phyloP scores from a whole-genome alignment of 2,888 invertebrate genomes.

The Megaustenia siamemsis region DNA sequence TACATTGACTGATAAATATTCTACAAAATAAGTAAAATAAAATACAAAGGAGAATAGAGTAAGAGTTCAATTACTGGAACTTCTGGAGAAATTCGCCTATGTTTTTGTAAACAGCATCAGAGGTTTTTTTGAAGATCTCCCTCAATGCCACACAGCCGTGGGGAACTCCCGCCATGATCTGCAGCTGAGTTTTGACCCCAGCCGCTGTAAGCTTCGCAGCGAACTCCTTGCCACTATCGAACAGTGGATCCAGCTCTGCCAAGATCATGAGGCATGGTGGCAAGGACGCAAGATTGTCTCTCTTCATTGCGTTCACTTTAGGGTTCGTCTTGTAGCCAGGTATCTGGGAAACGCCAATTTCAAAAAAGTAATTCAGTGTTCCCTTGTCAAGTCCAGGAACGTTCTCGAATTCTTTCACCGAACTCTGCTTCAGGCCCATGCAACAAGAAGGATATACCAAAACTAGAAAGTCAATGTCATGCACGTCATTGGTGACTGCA shows the following conservation, averaged over 20 bases:
- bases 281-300: background rate
- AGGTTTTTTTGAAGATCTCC: constrained; percentile 7
- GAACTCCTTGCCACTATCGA: background rate
- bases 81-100: too few species aligned
- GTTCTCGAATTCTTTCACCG: background rate
- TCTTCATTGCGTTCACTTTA: background rate
- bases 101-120: too few species aligned
- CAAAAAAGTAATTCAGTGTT: background rate
- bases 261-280: constrained; percentile 10
- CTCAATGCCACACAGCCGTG: constrained; percentile 29
- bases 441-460: constrained; percentile 27
- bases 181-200: background rate
- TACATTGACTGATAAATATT: too few species aligned
- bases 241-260: constrained; percentile 37
- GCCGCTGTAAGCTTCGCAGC: background rate
- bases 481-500: constrained; percentile 7
- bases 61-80: too few species aligned
- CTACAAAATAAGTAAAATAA: too few species aligned
- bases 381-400: background rate
- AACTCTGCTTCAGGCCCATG: background rate
- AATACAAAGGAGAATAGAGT: too few species aligned
- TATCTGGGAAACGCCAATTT: background rate
- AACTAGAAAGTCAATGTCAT: constrained; percentile 28
- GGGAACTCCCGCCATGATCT: constrained; percentile 14
- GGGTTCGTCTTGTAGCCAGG: background rate